Conservation (phyloP, 2,113 vertebrate genomes). For the Sinocyclocheilus anophthalmus region DNA sequence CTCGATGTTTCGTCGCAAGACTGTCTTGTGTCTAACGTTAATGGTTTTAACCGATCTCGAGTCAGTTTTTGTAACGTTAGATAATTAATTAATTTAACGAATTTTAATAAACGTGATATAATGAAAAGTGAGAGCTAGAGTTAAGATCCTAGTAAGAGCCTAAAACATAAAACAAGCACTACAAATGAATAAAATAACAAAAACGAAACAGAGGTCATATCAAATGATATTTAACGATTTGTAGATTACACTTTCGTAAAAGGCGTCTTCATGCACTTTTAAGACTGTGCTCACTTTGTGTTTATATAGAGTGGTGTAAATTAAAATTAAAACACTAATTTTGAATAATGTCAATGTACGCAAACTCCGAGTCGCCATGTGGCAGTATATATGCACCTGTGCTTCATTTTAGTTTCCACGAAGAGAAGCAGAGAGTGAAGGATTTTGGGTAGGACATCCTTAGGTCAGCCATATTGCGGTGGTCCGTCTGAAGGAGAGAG, state of each 20-base stretch:
- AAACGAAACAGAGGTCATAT: not conserved
- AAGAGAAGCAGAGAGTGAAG: constrained; percentile 45
- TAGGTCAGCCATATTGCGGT: constrained; percentile 63
- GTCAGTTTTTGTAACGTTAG: too few relatives aligned
- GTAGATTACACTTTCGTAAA: too few relatives aligned
- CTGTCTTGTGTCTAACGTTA: too few relatives aligned
- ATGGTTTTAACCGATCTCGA: too few relatives aligned
- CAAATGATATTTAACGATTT: too few relatives aligned
- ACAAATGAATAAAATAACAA: not conserved
- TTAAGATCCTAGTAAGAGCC: too few relatives aligned
- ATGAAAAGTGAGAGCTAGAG: too few relatives aligned
- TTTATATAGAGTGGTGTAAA: not conserved
- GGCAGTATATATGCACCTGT: constrained; percentile 34
- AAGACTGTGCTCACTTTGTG: not conserved
- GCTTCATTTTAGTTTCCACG: not conserved
- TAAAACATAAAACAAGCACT: not conserved
- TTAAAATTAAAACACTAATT: not conserved
- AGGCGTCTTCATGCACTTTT: not conserved
- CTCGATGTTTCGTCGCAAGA: too few relatives aligned
- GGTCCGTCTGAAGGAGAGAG: constrained; percentile 72
- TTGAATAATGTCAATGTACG: not conserved
- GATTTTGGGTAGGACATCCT: constrained; percentile 77
- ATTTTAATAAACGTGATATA: too few relatives aligned
- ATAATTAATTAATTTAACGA: too few relatives aligned
- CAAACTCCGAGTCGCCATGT: constrained; percentile 50